Conservation (phyloP, 1,140 invertebrate genomes). For the Zaprionus kolodkinae region DNA sequence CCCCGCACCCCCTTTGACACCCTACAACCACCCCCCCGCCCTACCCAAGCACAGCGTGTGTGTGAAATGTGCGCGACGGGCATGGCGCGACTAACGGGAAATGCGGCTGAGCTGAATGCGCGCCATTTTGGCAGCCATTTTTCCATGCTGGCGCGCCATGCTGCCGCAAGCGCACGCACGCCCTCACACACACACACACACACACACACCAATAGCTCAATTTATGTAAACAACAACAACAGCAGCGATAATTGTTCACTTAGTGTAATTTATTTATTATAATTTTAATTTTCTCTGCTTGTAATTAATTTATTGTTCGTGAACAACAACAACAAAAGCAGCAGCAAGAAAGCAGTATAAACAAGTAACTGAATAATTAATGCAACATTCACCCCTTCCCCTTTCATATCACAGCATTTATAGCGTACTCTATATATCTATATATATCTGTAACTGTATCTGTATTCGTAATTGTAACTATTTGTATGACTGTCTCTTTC, state of each 20-base stretch:
- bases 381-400: slow-evolving; percentile 20
- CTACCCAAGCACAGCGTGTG: not conserved
- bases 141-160: slow-evolving; percentile 29
- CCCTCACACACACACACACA: slow-evolving; percentile 11
- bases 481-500: slow-evolving; percentile 41
- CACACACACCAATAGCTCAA: slow-evolving; percentile 62
- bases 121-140: slow-evolving; percentile 43
- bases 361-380: slow-evolving; percentile 44
- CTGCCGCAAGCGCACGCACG: no score
- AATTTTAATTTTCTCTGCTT: slow-evolving; percentile 51
- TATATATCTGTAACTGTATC: slow-evolving; percentile 16
- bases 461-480: slow-evolving; percentile 12
- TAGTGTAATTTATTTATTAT: slow-evolving; percentile 80
- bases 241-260: slow-evolving; percentile 68
- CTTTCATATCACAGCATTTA: slow-evolving; percentile 15
- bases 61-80: slow-evolving; percentile 15
- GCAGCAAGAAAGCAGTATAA: slow-evolving; percentile 29
- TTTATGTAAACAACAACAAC: slow-evolving; percentile 55
- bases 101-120: slow-evolving; percentile 38
- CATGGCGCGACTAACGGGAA: slow-evolving; percentile 19
- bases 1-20: not conserved
- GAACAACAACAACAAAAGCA: slow-evolving; percentile 23
- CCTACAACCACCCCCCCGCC: no score
- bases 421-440: slow-evolving; percentile 34
- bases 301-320: slow-evolving; percentile 61